A percentile compares a stretch with the other conserved stretches of the same genome.
Evolutionary conservation across 2,797 vertebrate genomes (phyloP).

Genomic region (Gastrophryne carolinensis): DNA sequence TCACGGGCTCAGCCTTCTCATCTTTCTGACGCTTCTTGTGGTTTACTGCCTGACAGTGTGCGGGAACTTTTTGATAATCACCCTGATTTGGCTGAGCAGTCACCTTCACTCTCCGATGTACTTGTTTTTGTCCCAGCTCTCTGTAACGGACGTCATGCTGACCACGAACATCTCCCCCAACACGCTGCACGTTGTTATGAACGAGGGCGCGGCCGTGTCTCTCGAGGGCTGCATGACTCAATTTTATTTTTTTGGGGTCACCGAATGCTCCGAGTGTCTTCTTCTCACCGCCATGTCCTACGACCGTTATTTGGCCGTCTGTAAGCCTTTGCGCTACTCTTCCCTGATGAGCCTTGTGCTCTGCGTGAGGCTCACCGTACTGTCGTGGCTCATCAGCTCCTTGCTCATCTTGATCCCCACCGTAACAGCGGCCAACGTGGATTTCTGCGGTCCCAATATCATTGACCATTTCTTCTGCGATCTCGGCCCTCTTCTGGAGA

Average conservation of each 20-base stretch:
- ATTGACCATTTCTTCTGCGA: constrained; percentile 32
- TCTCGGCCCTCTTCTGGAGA: not conserved
- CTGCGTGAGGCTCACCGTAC: not conserved
- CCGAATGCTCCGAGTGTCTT: not conserved
- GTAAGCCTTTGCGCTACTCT: constrained; percentile 4
- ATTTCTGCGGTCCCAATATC: not conserved
- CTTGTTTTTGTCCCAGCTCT: constrained; percentile 3
- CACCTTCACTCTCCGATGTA: constrained; percentile 6
- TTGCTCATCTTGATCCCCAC: not conserved
- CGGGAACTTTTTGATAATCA: not conserved
- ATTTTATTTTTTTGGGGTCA: not conserved
- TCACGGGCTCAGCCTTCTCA: not conserved
- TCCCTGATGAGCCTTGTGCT: not conserved
- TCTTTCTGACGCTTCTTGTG: not conserved
- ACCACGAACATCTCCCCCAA: constrained; percentile 3
- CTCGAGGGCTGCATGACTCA: not conserved
- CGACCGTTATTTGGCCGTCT: constrained; percentile 14
- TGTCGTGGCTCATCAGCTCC: not conserved
- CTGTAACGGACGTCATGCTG: not conserved
- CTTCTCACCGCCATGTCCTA: constrained; percentile 39
- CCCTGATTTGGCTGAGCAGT: not conserved
- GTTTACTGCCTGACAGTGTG: not conserved
- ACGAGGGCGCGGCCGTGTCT: not conserved
- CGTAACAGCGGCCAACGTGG: not conserved
- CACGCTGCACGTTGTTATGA: not conserved